These are phyloP conservation scores for Dermochelys coriacea DNA, from an alignment of 2,797 vertebrate species.

Conservation along the genomic window DNA sequence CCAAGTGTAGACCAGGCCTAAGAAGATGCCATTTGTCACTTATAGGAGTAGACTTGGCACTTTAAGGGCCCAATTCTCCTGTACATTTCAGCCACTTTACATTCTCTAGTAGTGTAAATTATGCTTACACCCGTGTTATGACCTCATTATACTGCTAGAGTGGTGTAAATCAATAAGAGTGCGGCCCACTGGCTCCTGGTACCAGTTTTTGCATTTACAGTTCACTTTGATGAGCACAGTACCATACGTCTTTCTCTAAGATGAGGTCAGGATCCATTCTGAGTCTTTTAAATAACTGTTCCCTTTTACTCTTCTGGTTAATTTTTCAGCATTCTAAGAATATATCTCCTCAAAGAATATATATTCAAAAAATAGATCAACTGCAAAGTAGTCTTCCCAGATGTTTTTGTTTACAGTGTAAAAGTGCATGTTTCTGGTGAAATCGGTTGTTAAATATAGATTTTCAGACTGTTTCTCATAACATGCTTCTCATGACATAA, in stretches of 20 bases:
- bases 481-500: conserved; percentile 55
- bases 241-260: neutral
- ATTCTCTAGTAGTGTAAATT: conserved; percentile 40
- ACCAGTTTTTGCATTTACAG: neutral
- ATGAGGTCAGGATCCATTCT: conserved; percentile 12
- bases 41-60: conserved; percentile 5
- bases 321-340: neutral
- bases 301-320: neutral
- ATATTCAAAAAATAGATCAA: neutral
- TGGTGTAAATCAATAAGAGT: conserved; percentile 1
- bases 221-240: neutral
- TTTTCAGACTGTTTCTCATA: conserved; percentile 51
- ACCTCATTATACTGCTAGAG: neutral
- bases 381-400: neutral
- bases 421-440: conserved; percentile 61
- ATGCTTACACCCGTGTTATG: neutral
- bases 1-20: too few species aligned
- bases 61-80: neutral
- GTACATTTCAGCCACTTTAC: neutral
- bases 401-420: conserved; percentile 55
- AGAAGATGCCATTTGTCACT: conserved; percentile 15
- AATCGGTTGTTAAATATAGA: conserved; percentile 72
- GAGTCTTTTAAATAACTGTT: neutral
- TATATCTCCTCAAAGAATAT: neutral
- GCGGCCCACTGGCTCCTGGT: neutral